These are phyloP conservation scores for Thera britannica DNA, from an alignment of 2,888 invertebrate species.

Conservation along the genomic window DNA sequence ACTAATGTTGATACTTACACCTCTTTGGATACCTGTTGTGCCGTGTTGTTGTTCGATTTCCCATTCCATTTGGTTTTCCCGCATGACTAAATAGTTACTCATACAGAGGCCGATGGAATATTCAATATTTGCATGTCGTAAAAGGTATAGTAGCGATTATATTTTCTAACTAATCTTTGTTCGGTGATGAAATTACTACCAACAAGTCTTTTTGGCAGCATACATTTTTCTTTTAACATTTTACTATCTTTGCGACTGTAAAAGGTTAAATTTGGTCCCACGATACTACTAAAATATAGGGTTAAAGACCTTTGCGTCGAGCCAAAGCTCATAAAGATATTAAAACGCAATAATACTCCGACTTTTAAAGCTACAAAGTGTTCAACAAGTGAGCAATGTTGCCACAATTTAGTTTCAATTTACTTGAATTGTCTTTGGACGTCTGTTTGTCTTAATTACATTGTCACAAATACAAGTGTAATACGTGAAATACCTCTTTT, in stretches of 20 bases:
- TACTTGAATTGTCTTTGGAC: slow-evolving; percentile 21
- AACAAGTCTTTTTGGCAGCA: background rate
- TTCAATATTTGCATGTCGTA: background rate
- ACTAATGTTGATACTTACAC: background rate
- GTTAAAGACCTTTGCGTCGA: background rate
- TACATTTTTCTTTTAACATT: background rate
- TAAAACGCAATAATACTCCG: slow-evolving; percentile 11
- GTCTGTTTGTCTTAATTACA: slow-evolving; percentile 24
- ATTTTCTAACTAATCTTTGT: background rate
- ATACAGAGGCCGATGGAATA: too few relatives aligned
- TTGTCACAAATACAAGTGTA: slow-evolving; percentile 15
- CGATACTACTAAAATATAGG: background rate
- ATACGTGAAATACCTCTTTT: slow-evolving; percentile 17
- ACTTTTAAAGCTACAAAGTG: slow-evolving; percentile 9
- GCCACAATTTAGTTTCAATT: slow-evolving; percentile 11
- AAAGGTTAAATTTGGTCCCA: slow-evolving; percentile 3
- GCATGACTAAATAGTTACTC: background rate
- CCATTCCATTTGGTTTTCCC: background rate
- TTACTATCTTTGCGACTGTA: background rate
- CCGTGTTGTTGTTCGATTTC: background rate
- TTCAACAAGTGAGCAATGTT: slow-evolving; percentile 12
- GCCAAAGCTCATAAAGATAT: slow-evolving; percentile 3
- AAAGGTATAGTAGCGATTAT: background rate
- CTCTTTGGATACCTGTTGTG: background rate
- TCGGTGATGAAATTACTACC: background rate